phyloP scores from a whole-genome alignment of 2,797 vertebrate species.

The Myripristis murdjan region DNA sequence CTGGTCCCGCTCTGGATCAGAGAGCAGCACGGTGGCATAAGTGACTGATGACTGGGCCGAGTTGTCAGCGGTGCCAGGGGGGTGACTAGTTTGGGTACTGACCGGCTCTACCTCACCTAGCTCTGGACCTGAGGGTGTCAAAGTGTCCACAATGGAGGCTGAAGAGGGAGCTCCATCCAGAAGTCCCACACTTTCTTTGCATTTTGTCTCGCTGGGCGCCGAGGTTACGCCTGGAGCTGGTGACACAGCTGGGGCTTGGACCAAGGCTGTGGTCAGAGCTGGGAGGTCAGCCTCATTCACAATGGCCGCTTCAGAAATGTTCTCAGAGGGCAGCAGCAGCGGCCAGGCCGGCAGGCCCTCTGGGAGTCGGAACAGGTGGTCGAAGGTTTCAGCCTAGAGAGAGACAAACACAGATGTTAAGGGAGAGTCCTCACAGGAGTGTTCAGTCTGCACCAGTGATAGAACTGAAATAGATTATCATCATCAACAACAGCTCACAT shows the following conservation, averaged over 20 bases:
- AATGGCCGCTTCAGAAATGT: constrained; percentile 89
- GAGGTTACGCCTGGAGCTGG: constrained; percentile 17
- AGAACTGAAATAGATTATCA: background rate
- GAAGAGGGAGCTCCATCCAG: constrained; percentile 32
- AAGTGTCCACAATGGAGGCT: constrained; percentile 52
- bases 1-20: constrained; percentile 49
- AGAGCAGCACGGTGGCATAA: constrained; percentile 86
- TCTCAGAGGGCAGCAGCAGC: constrained; percentile 89
- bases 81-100: too few species aligned
- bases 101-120: constrained; percentile 9
- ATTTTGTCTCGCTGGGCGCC: constrained; percentile 1
- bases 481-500: background rate
- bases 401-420: constrained; percentile 5
- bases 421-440: background rate
- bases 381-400: constrained; percentile 90
- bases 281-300: constrained; percentile 75
- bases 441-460: background rate
- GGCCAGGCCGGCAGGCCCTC: constrained; percentile 86
- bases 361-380: constrained; percentile 88
- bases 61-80: constrained; percentile 42
- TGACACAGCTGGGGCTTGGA: constrained; percentile 47
- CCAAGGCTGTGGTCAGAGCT: constrained; percentile 62
- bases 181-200: constrained; percentile 53
- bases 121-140: constrained; percentile 9
- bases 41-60: constrained; percentile 82